Conservation (phyloP, 2,113 vertebrate species). For the Hyperoodon ampullatus region DNA sequence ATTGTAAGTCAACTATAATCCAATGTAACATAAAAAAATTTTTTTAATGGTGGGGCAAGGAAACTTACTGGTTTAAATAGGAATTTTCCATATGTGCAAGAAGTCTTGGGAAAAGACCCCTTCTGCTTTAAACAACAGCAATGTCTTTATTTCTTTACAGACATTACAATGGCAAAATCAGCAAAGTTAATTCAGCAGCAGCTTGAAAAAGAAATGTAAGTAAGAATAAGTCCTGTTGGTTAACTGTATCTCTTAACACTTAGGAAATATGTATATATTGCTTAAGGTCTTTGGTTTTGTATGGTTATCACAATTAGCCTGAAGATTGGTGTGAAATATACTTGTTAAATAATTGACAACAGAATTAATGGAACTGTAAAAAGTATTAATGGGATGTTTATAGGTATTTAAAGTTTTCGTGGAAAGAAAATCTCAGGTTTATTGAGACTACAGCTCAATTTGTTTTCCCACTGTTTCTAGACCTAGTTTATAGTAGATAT, state of each 20-base stretch:
- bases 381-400: not conserved
- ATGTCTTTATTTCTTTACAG: conserved; percentile 81
- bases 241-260: not conserved
- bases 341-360: not conserved
- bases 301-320: not conserved
- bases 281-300: not conserved
- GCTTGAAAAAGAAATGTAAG: conserved; percentile 97
- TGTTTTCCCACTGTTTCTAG: not conserved
- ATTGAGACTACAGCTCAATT: not conserved
- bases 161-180: conserved; percentile 96
- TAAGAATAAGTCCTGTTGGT: conserved; percentile 57
- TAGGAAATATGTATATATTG: not conserved
- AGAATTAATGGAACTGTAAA: not conserved
- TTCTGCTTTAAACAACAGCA: not conserved
- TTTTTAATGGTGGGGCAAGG: not conserved
- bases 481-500: not conserved
- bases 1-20: not conserved
- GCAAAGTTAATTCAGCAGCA: conserved; percentile 97
- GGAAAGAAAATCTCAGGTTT: not conserved
- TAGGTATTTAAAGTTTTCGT: not conserved
- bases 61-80: not conserved
- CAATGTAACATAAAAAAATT: not conserved
- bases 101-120: not conserved
- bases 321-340: not conserved
- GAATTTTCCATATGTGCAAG: not conserved